phyloP scores from a whole-genome alignment of 2,888 invertebrate genomes.

The Seira ritae region DNA sequence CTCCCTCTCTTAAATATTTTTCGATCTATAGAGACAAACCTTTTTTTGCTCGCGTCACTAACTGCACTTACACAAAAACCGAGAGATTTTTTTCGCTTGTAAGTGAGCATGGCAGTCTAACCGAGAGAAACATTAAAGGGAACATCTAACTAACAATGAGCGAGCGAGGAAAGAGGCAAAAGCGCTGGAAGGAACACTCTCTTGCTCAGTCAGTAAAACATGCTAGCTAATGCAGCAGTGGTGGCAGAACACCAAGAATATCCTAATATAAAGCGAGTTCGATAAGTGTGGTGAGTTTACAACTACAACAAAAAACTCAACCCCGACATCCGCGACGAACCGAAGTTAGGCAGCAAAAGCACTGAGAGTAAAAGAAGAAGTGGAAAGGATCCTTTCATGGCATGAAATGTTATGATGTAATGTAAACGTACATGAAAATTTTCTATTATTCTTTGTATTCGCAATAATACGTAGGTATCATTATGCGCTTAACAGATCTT shows the following conservation, averaged over 20 bases:
- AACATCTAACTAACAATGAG: conserved; percentile 29
- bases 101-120: conserved; percentile 10
- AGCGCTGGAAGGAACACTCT: conserved; percentile 4
- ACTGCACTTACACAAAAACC: conserved; percentile 35
- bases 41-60: conserved; percentile 24
- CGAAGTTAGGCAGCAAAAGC: conserved; percentile 27
- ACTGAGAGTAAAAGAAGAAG: not conserved
- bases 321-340: conserved; percentile 45
- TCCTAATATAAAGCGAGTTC: too few relatives aligned
- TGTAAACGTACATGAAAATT: conserved; percentile 7
- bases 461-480: not conserved
- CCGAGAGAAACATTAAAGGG: conserved; percentile 41
- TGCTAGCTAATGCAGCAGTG: not conserved
- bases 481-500: not conserved
- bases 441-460: not conserved
- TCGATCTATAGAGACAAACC: conserved; percentile 7
- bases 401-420: conserved; percentile 7
- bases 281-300: too few relatives aligned
- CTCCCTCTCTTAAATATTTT: conserved; percentile 14
- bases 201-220: not conserved
- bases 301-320: conserved; percentile 24
- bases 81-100: not conserved
- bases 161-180: conserved; percentile 8
- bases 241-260: not conserved
- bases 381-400: conserved; percentile 34